Base-by-base conservation (phyloP, 1,140 invertebrate genomes). In the Ganaspis sp. region DNA sequence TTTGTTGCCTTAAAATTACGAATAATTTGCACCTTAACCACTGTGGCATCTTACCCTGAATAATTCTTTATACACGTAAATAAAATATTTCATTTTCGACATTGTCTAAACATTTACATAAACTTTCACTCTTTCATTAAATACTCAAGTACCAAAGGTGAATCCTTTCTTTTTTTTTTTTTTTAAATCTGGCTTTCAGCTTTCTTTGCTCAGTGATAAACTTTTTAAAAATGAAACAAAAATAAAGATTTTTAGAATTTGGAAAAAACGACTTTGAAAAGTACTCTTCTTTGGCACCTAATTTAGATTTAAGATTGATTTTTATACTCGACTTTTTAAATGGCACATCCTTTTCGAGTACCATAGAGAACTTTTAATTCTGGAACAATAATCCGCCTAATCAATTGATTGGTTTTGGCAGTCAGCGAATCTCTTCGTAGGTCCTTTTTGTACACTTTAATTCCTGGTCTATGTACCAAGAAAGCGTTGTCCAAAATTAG, bases 401-500 rank as follows among this genome's bases (percentile, higher is more conserved):
- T 96, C 75, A 96, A 92, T 21, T 93, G 91, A 85, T 96, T 96
- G 75, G 96, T 97, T 83, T 95, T 95, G 15, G 93, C 93, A 2
- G 95, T 95, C 37, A 97, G 91, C 81, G 94, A 92, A 26, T 95
- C 95, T 26, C 96, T 90, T 75, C 94, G 94, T 15, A 94, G 91
- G 85, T 97, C 95, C 85, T 95, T 95, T 84, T 94, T 95, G 84
- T 94, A 94, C 29, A 94, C 93, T 86, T 97, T 97, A 70, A 97
- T 97, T 19, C 96, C 96, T 0, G 96, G 96, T 76, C 96, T 94
- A 89, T 98, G 96, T 4, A 97, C 95, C 12, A 98, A 92, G 88
- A 97, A 98, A 8, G 95, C 96, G 87, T 97, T 97, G 90, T 98
- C 96, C 81, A 98, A 86, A 81, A 97, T 97, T 87, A 97, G 94